Base-by-base conservation (phyloP, 2,888 invertebrate species). In the Eucera pruinosa region DNA sequence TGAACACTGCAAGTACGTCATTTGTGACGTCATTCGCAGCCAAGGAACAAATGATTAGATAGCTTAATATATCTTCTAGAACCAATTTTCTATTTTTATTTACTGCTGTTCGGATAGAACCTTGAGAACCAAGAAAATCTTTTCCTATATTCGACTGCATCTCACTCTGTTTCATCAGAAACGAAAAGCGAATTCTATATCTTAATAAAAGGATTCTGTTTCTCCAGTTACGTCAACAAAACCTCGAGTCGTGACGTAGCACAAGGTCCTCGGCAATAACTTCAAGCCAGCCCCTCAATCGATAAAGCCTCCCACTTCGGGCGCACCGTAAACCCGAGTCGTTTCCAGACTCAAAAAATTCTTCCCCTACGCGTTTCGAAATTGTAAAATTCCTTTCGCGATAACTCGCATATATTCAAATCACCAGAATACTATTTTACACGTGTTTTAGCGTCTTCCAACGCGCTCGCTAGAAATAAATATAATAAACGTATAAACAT, bases 251-350 rank as follows among this genome's bases (percentile, higher is more conserved):
- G 52, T 57, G 41, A 20, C 64, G 36, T n/a, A 18, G 74, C 48
- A 39, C 45, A 30, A 58, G 57, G 57, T 74, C 50, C 74, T 74
- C 74, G 62, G 57, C 54, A 74, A 73, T 62, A 62, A 62, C 62
- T 74, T 62, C 41, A 20, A 70, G 15, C 36, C 36, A 50, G n/a
- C n/a, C n/a, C 7, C 9, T 39, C 30, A 60, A 75, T 75, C 74
- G 52, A 75, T 75, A 75, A 75, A 65, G 41, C 58, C 20, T 23
- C 33, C 47, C 45, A 41, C 25, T 27, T 41, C 9, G 50, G 27
- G 15, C 50, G n/a, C 18, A 18, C 27, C 47, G 47, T 47, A 55
- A 57, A 57, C 36, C n/a, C 11, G 25, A 54, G 18, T 20, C 27
- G 18, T 13, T 60, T 30, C 43, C 20, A 18, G 15, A 55, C 20